Evolutionary conservation across 2,888 invertebrate species (phyloP).

Genomic region (Dolichopus griseipennis): DNA sequence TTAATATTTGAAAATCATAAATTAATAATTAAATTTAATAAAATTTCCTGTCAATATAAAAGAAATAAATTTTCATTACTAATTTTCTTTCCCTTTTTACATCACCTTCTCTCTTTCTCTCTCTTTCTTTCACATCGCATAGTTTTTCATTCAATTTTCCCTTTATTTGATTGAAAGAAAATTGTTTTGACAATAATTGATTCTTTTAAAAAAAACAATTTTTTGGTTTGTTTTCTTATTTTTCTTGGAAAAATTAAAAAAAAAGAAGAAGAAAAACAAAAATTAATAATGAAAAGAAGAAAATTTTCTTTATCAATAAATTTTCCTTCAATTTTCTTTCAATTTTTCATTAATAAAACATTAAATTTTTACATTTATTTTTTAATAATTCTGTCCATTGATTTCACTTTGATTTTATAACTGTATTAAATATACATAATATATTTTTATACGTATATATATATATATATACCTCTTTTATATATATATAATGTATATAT

Average conservation of each 20-base stretch:
- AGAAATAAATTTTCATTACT: background rate
- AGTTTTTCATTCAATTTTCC: too few species aligned
- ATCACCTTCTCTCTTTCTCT: too few species aligned
- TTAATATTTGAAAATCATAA: background rate
- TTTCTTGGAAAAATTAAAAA: too few species aligned
- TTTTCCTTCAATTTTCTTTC: background rate
- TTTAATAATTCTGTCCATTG: background rate
- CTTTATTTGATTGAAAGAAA: too few species aligned
- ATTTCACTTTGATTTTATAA: background rate
- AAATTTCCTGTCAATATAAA: background rate
- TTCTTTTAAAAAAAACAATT: background rate
- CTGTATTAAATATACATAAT: too few species aligned
- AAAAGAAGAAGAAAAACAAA: too few species aligned
- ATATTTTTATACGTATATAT: too few species aligned
- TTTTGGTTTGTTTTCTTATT: too few species aligned
- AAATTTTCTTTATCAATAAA: background rate
- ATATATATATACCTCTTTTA: too few species aligned
- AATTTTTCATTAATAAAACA: constrained; percentile 3
- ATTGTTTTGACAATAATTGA: background rate
- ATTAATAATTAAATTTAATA: background rate
- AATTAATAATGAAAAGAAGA: too few species aligned
- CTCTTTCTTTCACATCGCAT: too few species aligned
- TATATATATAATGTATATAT: too few species aligned
- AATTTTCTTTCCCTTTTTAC: background rate
- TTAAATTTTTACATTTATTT: background rate